phyloP scores from a whole-genome alignment of 2,113 vertebrate species.

The Hyperopisus bebe region DNA sequence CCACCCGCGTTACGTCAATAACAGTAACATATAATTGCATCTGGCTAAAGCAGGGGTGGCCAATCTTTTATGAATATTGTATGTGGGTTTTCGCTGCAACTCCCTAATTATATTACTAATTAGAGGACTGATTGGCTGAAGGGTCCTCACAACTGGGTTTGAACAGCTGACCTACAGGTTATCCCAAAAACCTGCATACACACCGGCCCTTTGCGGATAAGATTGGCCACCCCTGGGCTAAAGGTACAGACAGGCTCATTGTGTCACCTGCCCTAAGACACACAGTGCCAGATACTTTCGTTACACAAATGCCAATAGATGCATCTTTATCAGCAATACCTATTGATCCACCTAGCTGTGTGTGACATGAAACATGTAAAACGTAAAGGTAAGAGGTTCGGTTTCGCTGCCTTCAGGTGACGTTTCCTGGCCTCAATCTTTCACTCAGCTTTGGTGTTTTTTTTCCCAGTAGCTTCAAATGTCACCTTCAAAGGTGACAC shows the following conservation, averaged over 20 bases:
- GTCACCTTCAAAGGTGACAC: not conserved
- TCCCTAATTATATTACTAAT: no score
- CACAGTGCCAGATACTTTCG: not conserved
- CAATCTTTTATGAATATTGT: no score
- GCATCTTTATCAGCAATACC: not conserved
- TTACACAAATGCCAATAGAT: not conserved
- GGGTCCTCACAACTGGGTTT: no score
- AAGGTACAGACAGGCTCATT: not conserved
- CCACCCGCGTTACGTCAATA: not conserved
- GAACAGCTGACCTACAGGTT: no score
- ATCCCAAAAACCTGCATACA: no score
- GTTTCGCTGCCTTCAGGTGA: not conserved
- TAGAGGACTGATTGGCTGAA: no score
- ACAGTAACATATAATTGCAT: not conserved
- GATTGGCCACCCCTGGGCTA: no score
- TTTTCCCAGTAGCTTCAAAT: not conserved
- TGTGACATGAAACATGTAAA: not conserved
- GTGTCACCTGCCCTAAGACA: not conserved
- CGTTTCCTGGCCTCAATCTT: conserved; percentile 10
- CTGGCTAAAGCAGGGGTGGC: not conserved
- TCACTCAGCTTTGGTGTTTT: not conserved
- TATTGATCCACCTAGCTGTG: not conserved
- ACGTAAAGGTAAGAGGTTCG: not conserved
- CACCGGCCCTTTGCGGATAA: no score
- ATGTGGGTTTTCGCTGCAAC: no score